phyloP scores from a whole-genome alignment of 2,113 vertebrate genomes.

The Erythrocercus mccallii region DNA sequence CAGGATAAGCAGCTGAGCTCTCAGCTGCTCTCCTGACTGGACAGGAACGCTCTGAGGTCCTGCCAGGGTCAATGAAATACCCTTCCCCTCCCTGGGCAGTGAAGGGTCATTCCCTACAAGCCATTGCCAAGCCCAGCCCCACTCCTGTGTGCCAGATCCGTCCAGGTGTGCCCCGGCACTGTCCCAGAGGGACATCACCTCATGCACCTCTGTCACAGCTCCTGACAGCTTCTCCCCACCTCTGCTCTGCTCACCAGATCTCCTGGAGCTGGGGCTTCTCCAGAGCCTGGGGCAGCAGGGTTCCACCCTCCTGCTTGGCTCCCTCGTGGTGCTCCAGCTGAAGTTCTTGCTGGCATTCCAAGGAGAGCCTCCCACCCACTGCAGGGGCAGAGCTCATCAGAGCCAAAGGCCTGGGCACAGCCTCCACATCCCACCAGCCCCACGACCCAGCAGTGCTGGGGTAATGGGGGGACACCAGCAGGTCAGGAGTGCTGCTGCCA shows the following conservation, averaged over 20 bases:
- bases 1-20: background rate
- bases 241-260: background rate
- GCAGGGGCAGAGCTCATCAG: background rate
- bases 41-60: background rate
- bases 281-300: background rate
- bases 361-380: background rate
- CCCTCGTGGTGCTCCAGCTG: background rate
- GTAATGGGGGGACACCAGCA: background rate
- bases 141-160: background rate
- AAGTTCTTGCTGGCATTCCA: background rate
- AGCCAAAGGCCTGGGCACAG: background rate
- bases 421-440: background rate
- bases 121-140: rapidly evolving
- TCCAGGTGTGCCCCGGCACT: background rate
- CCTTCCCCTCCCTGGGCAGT: background rate
- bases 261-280: background rate
- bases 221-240: background rate
- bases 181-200: background rate
- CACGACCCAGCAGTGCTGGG: rapidly evolving
- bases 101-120: background rate
- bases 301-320: background rate
- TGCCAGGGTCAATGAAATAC: background rate
- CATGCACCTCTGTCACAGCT: background rate
- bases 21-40: background rate
- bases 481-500: background rate